Base-by-base conservation (phyloP, 2,888 invertebrate species). In the Cremastinae sp. region DNA sequence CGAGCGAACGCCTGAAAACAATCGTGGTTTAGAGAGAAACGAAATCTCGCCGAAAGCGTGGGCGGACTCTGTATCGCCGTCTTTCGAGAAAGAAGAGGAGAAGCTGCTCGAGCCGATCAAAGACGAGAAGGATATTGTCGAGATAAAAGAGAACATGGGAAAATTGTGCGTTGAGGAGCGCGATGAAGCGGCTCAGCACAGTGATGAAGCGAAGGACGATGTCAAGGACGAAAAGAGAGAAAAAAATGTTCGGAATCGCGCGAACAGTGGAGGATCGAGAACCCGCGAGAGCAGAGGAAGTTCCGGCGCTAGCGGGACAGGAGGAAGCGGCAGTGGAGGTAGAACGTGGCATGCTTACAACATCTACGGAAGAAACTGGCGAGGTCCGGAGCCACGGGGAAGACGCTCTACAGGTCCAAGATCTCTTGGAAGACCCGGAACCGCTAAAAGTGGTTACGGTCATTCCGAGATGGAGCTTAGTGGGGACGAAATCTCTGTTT, bases 401-500 rank as follows among this genome's bases (percentile, higher is more conserved):
- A 84, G 90, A 58, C 81, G 90, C 61, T 69, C 62, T 0, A 37
- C 70, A 9, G 82, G 85, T 79, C 81, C 90, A 78, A 81, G 89
- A 79, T 75, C 90, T 79, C 72, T 90, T 81, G 86, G 86, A 1
- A 85, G 90, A 64, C 84, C 88, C n/a, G 85, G 87, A 2, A 88
- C 90, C 1, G 85, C 83, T 0, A 89, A 89, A 77, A 90, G 90
- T 56, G 90, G 91, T 37, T 91, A 91, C 22, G 91, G 91, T 83
- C 92, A 91, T 58, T 94, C 95, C 10, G 96, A 95, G 85, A 95
- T 95, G 0, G 95, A 95, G 83, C 93, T 93, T 41, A 94, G 95
- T 18, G 94, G 93, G 1, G 96, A 95, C 77, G 95, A 95, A 79
- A 91, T 93, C 20, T 92, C 91, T 20, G 91, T 91, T 83, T 81